Conservation (phyloP, 2,888 invertebrate genomes). For the Watsonalla binaria region DNA sequence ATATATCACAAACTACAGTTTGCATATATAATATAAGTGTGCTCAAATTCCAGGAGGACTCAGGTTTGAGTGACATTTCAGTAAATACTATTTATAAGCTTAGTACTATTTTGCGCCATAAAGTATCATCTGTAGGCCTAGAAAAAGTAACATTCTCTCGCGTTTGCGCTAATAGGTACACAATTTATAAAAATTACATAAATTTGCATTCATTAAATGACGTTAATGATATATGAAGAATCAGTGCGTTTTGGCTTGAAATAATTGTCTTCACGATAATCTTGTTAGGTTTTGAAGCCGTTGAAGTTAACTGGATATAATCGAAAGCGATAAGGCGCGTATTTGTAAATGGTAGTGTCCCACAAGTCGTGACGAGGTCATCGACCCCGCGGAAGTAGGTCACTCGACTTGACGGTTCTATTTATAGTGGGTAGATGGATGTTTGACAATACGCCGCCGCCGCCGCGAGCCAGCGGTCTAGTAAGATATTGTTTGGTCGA, state of each 20-base stretch:
- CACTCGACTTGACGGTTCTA: conserved; percentile 39
- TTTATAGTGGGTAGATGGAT: conserved; percentile 36
- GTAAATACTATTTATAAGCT: no score
- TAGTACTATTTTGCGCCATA: no score
- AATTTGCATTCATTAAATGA: no score
- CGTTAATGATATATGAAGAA: no score
- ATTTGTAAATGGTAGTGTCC: conserved; percentile 22
- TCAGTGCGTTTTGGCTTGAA: neutral
- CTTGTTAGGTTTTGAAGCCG: neutral
- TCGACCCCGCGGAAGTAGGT: conserved; percentile 45
- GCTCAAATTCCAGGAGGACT: no score
- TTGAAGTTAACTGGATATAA: neutral
- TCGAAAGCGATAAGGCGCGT: neutral
- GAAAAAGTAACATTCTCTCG: no score
- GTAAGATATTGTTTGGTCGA: neutral
- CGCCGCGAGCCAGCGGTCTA: neutral
- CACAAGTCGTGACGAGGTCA: conserved; percentile 36
- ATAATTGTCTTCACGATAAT: neutral
- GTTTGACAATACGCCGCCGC: conserved; percentile 31
- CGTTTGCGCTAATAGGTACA: no score
- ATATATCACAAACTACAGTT: no score
- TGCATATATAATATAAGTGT: no score
- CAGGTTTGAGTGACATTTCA: no score
- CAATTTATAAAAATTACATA: no score
- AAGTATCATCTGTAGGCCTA: no score